Evolutionary conservation across 2,113 vertebrate genomes (phyloP).

Genomic region (Petrocephalus microphthalmus): DNA sequence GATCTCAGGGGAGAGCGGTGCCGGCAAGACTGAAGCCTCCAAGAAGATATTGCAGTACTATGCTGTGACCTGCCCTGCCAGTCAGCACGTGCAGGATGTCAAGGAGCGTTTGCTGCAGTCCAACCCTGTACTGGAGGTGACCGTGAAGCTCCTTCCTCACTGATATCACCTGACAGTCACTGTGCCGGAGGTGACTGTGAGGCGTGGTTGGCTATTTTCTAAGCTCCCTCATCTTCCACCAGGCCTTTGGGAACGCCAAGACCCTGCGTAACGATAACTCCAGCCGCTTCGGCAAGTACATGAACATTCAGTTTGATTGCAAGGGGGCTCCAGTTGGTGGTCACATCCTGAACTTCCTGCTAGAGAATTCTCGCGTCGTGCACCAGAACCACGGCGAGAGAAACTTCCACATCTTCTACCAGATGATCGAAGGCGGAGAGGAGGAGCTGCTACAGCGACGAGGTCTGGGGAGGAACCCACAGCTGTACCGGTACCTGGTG

Average conservation of each 20-base stretch:
- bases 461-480: constrained; percentile 79
- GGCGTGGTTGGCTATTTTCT: not conserved
- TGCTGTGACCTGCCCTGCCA: constrained; percentile 79
- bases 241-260: constrained; percentile 97
- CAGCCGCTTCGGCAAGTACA: constrained; percentile 95
- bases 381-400: constrained; percentile 94
- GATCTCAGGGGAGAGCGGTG: constrained; percentile 92
- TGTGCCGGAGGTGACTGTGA: not conserved
- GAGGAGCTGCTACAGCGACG: constrained; percentile 71
- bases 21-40: constrained; percentile 90
- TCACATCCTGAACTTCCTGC: constrained; percentile 93
- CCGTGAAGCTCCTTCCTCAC: not conserved
- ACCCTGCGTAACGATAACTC: constrained; percentile 95
- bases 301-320: constrained; percentile 97
- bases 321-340: constrained; percentile 88
- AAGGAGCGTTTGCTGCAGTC: constrained; percentile 85
- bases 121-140: constrained; percentile 88
- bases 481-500: constrained; percentile 83
- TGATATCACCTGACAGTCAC: not conserved
- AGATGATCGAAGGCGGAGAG: constrained; percentile 86
- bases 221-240: not conserved
- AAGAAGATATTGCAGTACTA: constrained; percentile 96
- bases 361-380: constrained; percentile 94
- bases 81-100: constrained; percentile 71
- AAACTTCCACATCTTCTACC: constrained; percentile 98